Evolutionary conservation across 2,797 vertebrate genomes (phyloP).

Genomic region (Erpetoichthys calabaricus): DNA sequence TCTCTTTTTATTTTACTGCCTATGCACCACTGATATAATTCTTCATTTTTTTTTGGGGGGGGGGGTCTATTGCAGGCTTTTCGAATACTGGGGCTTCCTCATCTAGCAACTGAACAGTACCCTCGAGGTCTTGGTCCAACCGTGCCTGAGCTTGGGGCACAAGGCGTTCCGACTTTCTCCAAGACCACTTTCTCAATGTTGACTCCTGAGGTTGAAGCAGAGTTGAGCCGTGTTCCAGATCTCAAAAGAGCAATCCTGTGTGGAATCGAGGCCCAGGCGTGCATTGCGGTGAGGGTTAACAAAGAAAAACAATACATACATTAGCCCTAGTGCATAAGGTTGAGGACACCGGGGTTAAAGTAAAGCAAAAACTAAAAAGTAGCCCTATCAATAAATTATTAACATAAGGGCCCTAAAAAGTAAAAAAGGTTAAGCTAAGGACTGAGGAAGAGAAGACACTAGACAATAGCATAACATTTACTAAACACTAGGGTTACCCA

Average conservation of each 20-base stretch:
- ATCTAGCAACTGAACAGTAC: conserved; percentile 74
- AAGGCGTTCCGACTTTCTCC: conserved; percentile 42
- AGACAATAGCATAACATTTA: too few species aligned
- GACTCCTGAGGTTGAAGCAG: conserved; percentile 29
- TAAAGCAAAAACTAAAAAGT: too few species aligned
- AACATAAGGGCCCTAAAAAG: too few species aligned
- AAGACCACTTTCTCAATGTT: conserved; percentile 81
- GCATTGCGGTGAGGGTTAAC: conserved; percentile 57
- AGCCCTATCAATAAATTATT: too few species aligned
- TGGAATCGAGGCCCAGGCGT: conserved; percentile 75
- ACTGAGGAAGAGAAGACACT: too few species aligned
- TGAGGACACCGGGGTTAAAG: too few species aligned
- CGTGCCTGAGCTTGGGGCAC: conserved; percentile 65
- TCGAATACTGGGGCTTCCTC: conserved; percentile 51
- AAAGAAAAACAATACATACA: too few species aligned
- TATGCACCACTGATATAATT: too few species aligned
- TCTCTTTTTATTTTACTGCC: too few species aligned
- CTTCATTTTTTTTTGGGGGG: not conserved
- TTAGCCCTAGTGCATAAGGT: too few species aligned
- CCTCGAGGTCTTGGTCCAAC: conserved; percentile 74
- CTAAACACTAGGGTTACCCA: too few species aligned
- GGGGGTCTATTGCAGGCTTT: conserved; percentile 41
- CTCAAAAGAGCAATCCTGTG: conserved; percentile 69
- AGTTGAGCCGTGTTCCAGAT: conserved; percentile 28
- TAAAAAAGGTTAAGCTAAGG: too few species aligned